Evolutionary conservation across 64 coral and sea anemone genomes (phyloP).

Genomic region (Montipora capricornis): DNA sequence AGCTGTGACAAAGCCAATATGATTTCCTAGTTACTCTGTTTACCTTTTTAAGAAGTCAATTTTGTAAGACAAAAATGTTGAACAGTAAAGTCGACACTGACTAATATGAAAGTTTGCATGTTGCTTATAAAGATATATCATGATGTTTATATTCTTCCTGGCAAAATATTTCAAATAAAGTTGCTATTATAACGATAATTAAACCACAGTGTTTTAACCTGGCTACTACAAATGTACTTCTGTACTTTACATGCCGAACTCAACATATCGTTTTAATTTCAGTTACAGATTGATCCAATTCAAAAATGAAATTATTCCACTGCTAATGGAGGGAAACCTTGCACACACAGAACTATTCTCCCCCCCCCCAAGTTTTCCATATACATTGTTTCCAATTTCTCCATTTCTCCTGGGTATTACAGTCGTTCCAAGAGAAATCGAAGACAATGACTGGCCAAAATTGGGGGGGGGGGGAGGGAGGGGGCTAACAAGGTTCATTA

Average conservation of each 20-base stretch:
- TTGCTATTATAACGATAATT: neutral
- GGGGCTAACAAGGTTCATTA: neutral
- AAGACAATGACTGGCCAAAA: neutral
- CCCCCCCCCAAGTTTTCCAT: too few relatives aligned
- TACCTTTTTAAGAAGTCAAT: neutral
- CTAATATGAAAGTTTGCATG: neutral
- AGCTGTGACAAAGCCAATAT: neutral
- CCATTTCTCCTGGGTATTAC: neutral
- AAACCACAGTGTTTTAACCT: neutral
- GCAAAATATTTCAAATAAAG: neutral
- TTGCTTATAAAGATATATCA: neutral
- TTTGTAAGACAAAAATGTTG: neutral
- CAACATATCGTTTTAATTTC: constrained; percentile 6
- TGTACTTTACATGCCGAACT: constrained; percentile 5
- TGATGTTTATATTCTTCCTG: neutral
- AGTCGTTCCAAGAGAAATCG: constrained; percentile 4
- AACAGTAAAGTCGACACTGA: neutral
- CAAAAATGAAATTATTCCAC: constrained; percentile 12
- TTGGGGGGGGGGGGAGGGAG: neutral
- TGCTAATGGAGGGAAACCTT: constrained; percentile 10
- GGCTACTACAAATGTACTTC: neutral
- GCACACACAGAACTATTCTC: constrained; percentile 20
- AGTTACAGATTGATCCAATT: constrained; percentile 7
- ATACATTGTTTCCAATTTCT: too few relatives aligned
- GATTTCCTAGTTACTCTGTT: neutral